Conservation (phyloP, 30 jellyfish, hydroid and myxozoan genomes). For the Pseudorhiza aurosa region DNA sequence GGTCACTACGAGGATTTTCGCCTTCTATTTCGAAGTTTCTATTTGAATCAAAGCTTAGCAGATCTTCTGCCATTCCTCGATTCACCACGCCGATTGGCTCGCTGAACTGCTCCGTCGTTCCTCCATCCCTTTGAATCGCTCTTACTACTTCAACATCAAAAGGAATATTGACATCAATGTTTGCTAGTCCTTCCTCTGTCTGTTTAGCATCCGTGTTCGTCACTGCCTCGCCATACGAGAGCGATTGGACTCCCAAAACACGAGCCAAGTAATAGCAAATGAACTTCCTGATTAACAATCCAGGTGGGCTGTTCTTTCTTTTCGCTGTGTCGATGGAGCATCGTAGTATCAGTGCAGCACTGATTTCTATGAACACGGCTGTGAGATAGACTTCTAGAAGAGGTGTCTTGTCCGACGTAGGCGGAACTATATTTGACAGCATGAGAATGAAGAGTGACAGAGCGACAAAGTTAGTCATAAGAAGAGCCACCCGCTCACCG, state of each 20-base stretch:
- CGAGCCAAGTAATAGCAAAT: constrained; percentile 35
- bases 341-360: constrained; percentile 43
- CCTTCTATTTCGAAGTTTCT: no score
- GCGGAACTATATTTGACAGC: constrained; percentile 76
- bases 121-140: neutral
- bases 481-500: constrained; percentile 79
- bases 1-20: no score
- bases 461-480: constrained; percentile 76
- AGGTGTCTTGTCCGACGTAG: constrained; percentile 79
- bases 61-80: neutral
- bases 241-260: constrained; percentile 1
- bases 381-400: constrained; percentile 62
- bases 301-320: constrained; percentile 33
- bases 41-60: no score
- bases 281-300: neutral
- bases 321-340: constrained; percentile 45
- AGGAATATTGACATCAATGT: constrained; percentile 3
- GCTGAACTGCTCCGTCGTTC: neutral
- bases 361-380: constrained; percentile 51
- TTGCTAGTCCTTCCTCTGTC: constrained; percentile 9
- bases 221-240: neutral
- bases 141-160: neutral
- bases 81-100: neutral
- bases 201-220: neutral
- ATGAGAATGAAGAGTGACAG: constrained; percentile 71